These are phyloP conservation scores for Julus scandinavius DNA, from an alignment of 2,888 invertebrate species.

Conservation along the genomic window DNA sequence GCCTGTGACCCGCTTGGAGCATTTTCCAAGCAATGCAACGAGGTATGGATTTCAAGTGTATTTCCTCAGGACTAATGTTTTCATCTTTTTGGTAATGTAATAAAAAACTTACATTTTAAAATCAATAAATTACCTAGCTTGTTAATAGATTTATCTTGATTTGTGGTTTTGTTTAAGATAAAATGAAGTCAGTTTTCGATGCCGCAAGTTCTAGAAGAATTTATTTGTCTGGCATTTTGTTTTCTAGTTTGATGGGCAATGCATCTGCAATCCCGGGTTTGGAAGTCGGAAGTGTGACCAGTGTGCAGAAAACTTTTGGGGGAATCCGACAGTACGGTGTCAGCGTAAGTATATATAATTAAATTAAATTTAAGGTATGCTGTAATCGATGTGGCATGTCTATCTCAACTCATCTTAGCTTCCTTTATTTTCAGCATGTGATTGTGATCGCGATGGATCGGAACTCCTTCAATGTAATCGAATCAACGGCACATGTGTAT, in stretches of 20 bases:
- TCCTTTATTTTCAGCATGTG: conserved; percentile 74
- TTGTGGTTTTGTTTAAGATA: neutral
- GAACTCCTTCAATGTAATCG: conserved; percentile 88
- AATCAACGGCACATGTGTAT: conserved; percentile 90
- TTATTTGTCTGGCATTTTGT: neutral
- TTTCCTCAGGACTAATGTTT: too few relatives aligned
- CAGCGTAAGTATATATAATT: conserved; percentile 69
- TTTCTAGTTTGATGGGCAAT: conserved; percentile 86
- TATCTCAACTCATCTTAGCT: neutral
- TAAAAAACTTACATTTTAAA: too few relatives aligned
- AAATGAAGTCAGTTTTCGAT: too few relatives aligned
- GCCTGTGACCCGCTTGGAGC: conserved; percentile 93
- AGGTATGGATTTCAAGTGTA: conserved; percentile 67
- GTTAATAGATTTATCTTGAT: neutral
- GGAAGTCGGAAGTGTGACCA: conserved; percentile 96
- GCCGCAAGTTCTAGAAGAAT: too few relatives aligned
- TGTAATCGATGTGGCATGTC: neutral
- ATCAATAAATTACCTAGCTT: neutral
- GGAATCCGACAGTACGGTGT: conserved; percentile 89
- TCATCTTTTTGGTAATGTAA: neutral
- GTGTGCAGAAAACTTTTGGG: conserved; percentile 94
- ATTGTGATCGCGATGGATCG: conserved; percentile 89
- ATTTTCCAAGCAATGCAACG: conserved; percentile 81
- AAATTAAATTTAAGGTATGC: neutral
- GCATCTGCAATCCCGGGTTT: conserved; percentile 87